These are phyloP conservation scores for Porites evermanni DNA, from an alignment of 92 coral and sea anemone species.

Conservation along the genomic window DNA sequence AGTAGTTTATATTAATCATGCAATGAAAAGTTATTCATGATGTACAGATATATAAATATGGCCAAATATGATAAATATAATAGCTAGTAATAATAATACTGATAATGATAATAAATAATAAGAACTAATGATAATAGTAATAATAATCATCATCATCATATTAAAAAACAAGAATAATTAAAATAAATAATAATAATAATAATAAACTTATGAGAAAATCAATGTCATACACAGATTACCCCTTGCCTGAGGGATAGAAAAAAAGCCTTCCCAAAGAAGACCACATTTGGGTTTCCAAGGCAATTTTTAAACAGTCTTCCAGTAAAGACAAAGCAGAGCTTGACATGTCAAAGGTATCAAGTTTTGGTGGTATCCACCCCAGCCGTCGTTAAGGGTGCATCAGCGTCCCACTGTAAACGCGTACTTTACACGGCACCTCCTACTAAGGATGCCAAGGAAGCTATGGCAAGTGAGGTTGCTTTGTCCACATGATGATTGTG, in stretches of 20 bases:
- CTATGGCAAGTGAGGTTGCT: constrained; percentile 28
- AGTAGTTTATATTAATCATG: too few relatives aligned
- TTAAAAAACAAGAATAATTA: too few relatives aligned
- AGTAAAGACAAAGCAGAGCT: constrained; percentile 6
- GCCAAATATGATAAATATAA: too few relatives aligned
- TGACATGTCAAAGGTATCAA: constrained; percentile 19
- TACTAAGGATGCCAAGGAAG: constrained; percentile 67
- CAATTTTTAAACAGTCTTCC: neutral
- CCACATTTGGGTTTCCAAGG: constrained; percentile 50
- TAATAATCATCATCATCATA: too few relatives aligned
- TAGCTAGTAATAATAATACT: too few relatives aligned
- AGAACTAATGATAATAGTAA: too few relatives aligned
- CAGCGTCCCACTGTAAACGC: constrained; percentile 35
- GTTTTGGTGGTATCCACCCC: constrained; percentile 63
- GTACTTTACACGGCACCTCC: constrained; percentile 53
- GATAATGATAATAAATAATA: too few relatives aligned
- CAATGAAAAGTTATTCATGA: too few relatives aligned
- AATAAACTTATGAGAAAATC: too few relatives aligned
- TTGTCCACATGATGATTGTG: constrained; percentile 55
- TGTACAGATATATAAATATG: too few relatives aligned
- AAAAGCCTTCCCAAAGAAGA: constrained; percentile 46
- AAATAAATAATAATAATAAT: too few relatives aligned
- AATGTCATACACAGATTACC: neutral
- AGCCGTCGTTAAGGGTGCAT: constrained; percentile 24
- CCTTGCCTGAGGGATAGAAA: constrained; percentile 49